Base-by-base conservation (phyloP, 2,113 vertebrate species). In the Alouatta palliata region DNA sequence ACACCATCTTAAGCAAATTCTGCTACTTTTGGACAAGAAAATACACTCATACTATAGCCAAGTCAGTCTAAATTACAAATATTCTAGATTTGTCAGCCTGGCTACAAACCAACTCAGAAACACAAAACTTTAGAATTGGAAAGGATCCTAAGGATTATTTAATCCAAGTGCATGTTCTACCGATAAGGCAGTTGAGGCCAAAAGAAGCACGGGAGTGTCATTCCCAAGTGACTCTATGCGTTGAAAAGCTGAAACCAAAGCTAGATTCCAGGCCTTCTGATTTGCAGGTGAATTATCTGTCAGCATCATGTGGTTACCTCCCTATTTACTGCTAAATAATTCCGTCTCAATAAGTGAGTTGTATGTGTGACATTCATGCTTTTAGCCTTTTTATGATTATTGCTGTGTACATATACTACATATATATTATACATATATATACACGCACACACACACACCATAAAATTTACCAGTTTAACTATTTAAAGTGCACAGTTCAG, bases 381-480 rank as follows among this genome's bases (percentile, higher is more conserved):
- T 45, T 87, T 82, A 54, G 43, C 14, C 21, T 81, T 5, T 49
- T 30, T 64, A 49, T 75, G 12, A 75, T 43, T 64, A 70, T 49
- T 91, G n/a, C 45, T 30, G 45, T 9, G 12, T 25, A 47, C 30
- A 47, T 30, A 76, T 17, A 64, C 27, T 64, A 30, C 5, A 64
- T 13, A 30, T 13, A 61, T 13, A n/a, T n/a, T n/a, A n/a, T n/a
- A n/a, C n/a, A n/a, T 13, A 64, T 14, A 30, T 0, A 3, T 0
- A 64, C 0, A 64, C 11, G 30, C 12, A 30, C 25, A 61, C 58
- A 61, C 58, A 27, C 21, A 4, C 25, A 27, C 13, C 25, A 45
- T 47, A 25, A 47, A 45, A 76, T 47, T 68, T 30, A 17, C 52
- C 32, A 12, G 35, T 32, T 91, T 37, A 43, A 3, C 40, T 43